Percentiles rank a stretch among this genome's conserved stretches.
phyloP scores from a whole-genome alignment of 2,888 invertebrate species.

The Brassicogethes aeneus region DNA sequence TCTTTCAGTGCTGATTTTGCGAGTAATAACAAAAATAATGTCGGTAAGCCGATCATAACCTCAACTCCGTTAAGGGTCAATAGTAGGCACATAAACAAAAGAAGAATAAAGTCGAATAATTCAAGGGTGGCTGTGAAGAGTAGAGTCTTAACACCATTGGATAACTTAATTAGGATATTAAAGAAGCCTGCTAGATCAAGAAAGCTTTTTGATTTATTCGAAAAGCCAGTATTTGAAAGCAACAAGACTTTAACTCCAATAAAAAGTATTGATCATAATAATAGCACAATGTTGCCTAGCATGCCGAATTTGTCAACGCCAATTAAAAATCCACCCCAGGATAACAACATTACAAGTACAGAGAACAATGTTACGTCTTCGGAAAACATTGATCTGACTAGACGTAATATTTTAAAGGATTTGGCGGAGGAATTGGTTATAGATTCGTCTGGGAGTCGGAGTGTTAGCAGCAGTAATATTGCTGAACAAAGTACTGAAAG shows the following conservation, averaged over 20 bases:
- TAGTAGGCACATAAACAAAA: neutral
- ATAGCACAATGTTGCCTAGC: conserved; percentile 29
- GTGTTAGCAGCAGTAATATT: too few relatives aligned
- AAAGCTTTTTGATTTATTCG: too few relatives aligned
- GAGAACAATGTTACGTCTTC: neutral
- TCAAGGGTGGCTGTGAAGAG: neutral
- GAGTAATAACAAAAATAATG: too few relatives aligned
- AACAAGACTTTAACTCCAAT: conserved; percentile 6
- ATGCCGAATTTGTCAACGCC: conserved; percentile 34
- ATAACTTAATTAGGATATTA: neutral
- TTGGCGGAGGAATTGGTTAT: neutral
- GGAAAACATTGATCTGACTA: neutral
- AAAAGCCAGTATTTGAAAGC: too few relatives aligned
- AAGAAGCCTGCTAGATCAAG: neutral
- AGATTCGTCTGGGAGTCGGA: too few relatives aligned
- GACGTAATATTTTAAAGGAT: neutral
- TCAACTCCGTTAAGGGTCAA: conserved; percentile 5
- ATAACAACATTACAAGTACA: too few relatives aligned
- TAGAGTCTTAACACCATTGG: neutral
- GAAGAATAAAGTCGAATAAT: neutral
- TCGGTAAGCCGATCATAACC: conserved; percentile 1
- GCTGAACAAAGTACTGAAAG: too few relatives aligned
- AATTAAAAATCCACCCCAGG: conserved; percentile 22
- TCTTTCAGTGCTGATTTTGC: too few relatives aligned
- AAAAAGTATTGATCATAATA: neutral